Percentiles rank a stretch among this genome's conserved stretches.
phyloP scores from a whole-genome alignment of 2,888 invertebrate species.

The Leptopilina drosophilae region DNA sequence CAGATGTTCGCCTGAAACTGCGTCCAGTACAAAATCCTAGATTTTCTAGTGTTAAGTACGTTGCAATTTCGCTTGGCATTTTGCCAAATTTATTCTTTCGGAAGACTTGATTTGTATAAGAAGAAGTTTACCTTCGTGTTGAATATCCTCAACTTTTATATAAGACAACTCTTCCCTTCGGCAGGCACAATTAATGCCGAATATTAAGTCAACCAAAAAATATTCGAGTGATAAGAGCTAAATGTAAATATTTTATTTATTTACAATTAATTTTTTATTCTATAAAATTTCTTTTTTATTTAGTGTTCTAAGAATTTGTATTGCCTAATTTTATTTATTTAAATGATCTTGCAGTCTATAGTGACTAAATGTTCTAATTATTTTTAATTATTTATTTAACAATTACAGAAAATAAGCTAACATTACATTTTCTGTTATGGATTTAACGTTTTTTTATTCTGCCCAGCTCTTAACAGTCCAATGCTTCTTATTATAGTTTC shows the following conservation, averaged over 20 bases:
- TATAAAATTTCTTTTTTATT: no score
- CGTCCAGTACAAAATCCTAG: not conserved
- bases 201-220: not conserved
- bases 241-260: not conserved
- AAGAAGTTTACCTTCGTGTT: not conserved
- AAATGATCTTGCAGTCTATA: no score
- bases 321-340: no score
- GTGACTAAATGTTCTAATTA: no score
- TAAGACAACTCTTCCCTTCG: not conserved
- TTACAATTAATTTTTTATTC: not conserved
- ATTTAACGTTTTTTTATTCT: not conserved
- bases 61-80: slow-evolving; percentile 1
- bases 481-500: not conserved
- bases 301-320: no score
- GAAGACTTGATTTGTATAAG: not conserved
- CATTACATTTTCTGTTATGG: not conserved
- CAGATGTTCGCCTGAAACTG: not conserved
- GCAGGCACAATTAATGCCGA: not conserved
- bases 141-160: not conserved
- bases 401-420: not conserved
- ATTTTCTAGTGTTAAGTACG: not conserved
- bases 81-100: not conserved
- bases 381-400: not conserved
- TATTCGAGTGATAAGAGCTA: not conserved
- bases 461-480: not conserved